phyloP scores from a whole-genome alignment of 2,113 vertebrate species.

The Cyprinus carpio region DNA sequence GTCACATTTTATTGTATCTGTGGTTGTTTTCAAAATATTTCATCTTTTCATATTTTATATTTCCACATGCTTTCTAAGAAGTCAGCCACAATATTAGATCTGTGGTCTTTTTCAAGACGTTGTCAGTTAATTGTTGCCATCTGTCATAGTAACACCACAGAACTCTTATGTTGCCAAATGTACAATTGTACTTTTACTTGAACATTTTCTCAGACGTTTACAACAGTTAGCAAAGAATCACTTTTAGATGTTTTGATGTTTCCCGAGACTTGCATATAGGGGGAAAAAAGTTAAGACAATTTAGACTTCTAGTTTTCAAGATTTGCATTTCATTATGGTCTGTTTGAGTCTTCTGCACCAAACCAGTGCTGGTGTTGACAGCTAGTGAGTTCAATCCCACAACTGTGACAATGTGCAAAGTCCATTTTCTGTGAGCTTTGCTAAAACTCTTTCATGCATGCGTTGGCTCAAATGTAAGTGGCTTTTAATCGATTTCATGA shows the following conservation, averaged over 20 bases:
- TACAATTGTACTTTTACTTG: not conserved
- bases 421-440: not conserved
- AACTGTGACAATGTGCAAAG: not conserved
- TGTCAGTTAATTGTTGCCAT: constrained; percentile 4
- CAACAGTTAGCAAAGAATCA: not conserved
- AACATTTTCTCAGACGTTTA: not conserved
- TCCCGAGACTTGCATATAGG: not conserved
- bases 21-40: not conserved
- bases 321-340: not conserved
- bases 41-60: not conserved
- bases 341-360: not conserved
- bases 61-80: not conserved
- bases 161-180: not conserved
- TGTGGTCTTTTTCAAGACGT: constrained; percentile 11
- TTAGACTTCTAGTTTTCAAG: not conserved
- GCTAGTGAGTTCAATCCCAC: not conserved
- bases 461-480: not conserved
- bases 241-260: not conserved
- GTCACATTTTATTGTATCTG: not conserved
- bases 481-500: not conserved
- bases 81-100: constrained; percentile 11
- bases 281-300: not conserved
- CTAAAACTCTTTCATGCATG: not conserved
- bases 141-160: not conserved
- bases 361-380: not conserved